These are phyloP conservation scores for Rhinatrema bivittatum DNA, from an alignment of 2,797 vertebrate species.

Conservation along the genomic window DNA sequence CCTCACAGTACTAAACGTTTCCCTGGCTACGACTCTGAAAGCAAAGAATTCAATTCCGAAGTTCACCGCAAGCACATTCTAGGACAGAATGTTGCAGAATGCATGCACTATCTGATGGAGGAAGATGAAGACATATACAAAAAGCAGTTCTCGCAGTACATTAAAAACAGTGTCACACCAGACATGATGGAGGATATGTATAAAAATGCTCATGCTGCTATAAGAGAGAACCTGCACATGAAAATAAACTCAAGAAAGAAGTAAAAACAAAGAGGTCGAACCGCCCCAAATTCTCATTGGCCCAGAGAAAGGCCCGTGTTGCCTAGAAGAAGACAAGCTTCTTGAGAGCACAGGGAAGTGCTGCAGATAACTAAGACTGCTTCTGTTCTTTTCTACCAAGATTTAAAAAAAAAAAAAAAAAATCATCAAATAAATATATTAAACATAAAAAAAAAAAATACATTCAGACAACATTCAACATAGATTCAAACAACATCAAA, in stretches of 20 bases:
- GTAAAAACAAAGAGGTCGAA: slow-evolving; percentile 99
- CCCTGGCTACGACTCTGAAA: slow-evolving; percentile 90
- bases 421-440: slow-evolving; percentile 71
- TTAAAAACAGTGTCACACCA: no score
- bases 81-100: slow-evolving; percentile 87
- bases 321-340: slow-evolving; percentile 98
- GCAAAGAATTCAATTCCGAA: slow-evolving; percentile 95
- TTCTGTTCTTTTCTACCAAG: no score
- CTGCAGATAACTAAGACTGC: slow-evolving; percentile 83
- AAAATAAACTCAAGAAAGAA: slow-evolving; percentile 91
- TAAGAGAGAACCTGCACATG: slow-evolving; percentile 88
- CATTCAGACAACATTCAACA: no score
- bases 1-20: slow-evolving; percentile 97
- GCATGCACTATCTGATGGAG: no score
- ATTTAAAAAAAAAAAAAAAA: slow-evolving; percentile 45
- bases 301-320: slow-evolving; percentile 90
- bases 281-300: slow-evolving; percentile 88
- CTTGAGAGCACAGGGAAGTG: slow-evolving; percentile 83
- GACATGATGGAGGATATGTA: slow-evolving; percentile 95
- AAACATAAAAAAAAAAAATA: no score
- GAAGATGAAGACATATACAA: no score
- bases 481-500: no score
- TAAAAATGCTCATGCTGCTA: slow-evolving; percentile 85
- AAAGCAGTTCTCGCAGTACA: no score
- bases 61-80: slow-evolving; percentile 96